phyloP scores from a whole-genome alignment of 53 echinoderm and acorn worm species.

The Temnopleurus reevesii region DNA sequence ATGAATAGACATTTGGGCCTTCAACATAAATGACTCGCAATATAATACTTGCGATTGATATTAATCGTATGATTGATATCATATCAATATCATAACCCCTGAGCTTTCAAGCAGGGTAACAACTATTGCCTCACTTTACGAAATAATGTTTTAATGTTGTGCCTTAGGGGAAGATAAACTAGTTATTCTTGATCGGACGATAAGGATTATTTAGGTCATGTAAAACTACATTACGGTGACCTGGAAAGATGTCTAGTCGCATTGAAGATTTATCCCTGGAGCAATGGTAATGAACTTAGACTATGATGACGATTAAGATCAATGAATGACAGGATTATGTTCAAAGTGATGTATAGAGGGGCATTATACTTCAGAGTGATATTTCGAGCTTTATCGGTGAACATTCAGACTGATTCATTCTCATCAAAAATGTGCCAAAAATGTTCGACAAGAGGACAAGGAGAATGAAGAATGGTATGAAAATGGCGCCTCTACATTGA shows the following conservation, averaged over 20 bases:
- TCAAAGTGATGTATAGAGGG: neutral
- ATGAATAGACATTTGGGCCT: too few species aligned
- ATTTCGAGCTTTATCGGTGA: slow-evolving; percentile 8
- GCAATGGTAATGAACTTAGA: neutral
- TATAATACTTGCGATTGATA: too few species aligned
- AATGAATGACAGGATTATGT: slow-evolving; percentile 17
- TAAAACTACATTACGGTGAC: neutral
- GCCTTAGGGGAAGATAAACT: slow-evolving; percentile 4
- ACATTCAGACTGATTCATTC: neutral
- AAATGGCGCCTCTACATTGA: neutral
- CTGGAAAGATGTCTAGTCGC: neutral
- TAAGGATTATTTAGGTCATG: slow-evolving; percentile 1
- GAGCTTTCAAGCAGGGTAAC: too few species aligned
- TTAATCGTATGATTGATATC: too few species aligned
- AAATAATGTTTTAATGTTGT: too few species aligned
- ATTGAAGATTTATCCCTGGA: neutral
- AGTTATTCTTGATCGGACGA: slow-evolving; percentile 13
- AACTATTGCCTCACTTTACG: too few species aligned
- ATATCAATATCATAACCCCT: too few species aligned
- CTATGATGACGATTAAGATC: neutral
- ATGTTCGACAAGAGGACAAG: neutral
- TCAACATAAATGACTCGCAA: too few species aligned
- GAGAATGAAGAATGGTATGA: neutral
- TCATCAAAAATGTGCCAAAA: slow-evolving; percentile 18
- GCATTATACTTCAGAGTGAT: neutral